Percentiles rank a stretch among this genome's conserved stretches.
Evolutionary conservation across 2,888 invertebrate genomes (phyloP).

Genomic region (Dryadula phaetusa): DNA sequence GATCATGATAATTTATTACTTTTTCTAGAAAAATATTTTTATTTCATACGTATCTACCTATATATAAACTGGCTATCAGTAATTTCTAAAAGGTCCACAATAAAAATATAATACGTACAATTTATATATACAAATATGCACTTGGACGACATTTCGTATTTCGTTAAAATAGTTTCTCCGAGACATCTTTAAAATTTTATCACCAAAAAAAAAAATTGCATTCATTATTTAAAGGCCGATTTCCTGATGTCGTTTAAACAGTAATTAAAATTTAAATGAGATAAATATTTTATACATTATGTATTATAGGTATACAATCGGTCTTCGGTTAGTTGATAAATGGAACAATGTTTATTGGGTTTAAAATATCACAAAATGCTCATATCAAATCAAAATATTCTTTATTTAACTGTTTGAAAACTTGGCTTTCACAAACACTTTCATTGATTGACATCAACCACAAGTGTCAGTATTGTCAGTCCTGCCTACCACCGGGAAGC

Average conservation of each 20-base stretch:
- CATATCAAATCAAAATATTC: too few relatives aligned
- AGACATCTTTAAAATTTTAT: slow-evolving; percentile 42
- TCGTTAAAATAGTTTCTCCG: slow-evolving; percentile 42
- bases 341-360: too few relatives aligned
- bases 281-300: slow-evolving; percentile 6
- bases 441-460: too few relatives aligned
- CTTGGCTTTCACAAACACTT: too few relatives aligned
- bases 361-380: too few relatives aligned
- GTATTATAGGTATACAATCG: not conserved
- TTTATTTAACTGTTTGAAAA: too few relatives aligned
- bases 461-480: too few relatives aligned
- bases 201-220: slow-evolving; percentile 28
- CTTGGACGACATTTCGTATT: slow-evolving; percentile 32
- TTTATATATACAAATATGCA: slow-evolving; percentile 35
- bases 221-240: slow-evolving; percentile 30
- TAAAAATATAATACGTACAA: slow-evolving; percentile 24
- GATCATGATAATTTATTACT: too few relatives aligned
- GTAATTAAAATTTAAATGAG: slow-evolving; percentile 24
- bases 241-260: slow-evolving; percentile 29
- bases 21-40: too few relatives aligned
- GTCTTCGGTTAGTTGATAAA: too few relatives aligned
- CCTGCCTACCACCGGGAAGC: too few relatives aligned
- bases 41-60: too few relatives aligned
- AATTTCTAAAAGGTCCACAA: slow-evolving; percentile 1
- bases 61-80: not conserved